Conservation (phyloP, 2,888 invertebrate genomes). For the Tanytarsus gracilentus region DNA sequence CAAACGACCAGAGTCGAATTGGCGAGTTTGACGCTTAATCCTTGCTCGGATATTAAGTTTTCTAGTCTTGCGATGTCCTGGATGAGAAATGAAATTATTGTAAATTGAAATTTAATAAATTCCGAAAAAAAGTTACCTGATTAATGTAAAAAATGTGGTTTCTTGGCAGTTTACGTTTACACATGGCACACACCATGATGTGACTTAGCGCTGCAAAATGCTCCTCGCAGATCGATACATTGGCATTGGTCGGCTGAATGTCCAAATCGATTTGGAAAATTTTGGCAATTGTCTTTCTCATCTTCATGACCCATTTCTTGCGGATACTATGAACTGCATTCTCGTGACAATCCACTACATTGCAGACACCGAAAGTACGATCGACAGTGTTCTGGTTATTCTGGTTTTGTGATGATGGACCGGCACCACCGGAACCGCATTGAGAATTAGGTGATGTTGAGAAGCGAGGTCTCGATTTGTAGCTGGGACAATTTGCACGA, state of each 20-base stretch:
- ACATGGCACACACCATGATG: slow-evolving; percentile 67
- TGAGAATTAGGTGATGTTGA: slow-evolving; percentile 37
- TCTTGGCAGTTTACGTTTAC: slow-evolving; percentile 63
- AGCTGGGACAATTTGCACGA: slow-evolving; percentile 64
- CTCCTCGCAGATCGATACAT: slow-evolving; percentile 57
- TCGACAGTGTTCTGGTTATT: slow-evolving; percentile 32
- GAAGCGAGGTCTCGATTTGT: slow-evolving; percentile 47
- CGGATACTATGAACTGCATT: slow-evolving; percentile 56
- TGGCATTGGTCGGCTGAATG: slow-evolving; percentile 46
- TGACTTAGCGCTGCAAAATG: slow-evolving; percentile 64
- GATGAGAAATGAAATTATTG: slow-evolving; percentile 25
- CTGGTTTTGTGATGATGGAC: slow-evolving; percentile 36
- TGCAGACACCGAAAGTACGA: slow-evolving; percentile 44
- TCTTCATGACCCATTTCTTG: slow-evolving; percentile 63
- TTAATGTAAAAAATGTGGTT: slow-evolving; percentile 68
- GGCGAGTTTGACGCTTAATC: slow-evolving; percentile 58
- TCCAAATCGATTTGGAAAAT: slow-evolving; percentile 55
- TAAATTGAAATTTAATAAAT: slow-evolving; percentile 2
- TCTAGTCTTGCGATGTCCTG: slow-evolving; percentile 50
- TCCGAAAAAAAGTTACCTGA: slow-evolving; percentile 40
- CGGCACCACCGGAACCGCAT: neutral
- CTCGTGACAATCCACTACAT: slow-evolving; percentile 54
- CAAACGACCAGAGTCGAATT: slow-evolving; percentile 64
- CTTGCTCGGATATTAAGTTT: slow-evolving; percentile 50
- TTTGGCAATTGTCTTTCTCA: slow-evolving; percentile 58